phyloP scores from a whole-genome alignment of 2,113 vertebrate species.

The Malurus elegans region DNA sequence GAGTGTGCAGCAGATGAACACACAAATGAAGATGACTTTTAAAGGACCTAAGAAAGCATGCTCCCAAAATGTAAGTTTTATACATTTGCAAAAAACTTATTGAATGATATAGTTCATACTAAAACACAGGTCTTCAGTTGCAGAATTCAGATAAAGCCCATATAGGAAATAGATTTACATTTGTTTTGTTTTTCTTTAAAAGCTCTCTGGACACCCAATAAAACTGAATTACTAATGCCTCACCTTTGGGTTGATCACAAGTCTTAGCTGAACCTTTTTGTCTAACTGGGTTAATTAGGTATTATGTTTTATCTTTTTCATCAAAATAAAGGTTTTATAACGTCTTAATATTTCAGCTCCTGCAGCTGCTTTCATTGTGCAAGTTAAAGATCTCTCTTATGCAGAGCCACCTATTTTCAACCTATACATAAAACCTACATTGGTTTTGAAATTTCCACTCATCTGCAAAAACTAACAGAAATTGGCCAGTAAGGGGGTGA shows the following conservation, averaged over 20 bases:
- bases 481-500: background rate
- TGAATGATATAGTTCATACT: background rate
- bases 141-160: background rate
- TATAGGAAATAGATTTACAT: background rate
- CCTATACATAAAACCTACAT: background rate
- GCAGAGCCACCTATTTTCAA: background rate
- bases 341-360: background rate
- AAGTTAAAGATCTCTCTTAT: background rate
- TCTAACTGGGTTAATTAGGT: background rate
- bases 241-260: background rate
- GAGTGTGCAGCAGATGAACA: background rate
- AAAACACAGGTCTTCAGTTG: background rate
- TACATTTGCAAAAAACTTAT: background rate
- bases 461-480: background rate
- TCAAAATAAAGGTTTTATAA: background rate
- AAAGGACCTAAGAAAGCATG: background rate
- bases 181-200: background rate
- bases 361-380: background rate
- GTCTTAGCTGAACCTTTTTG: background rate
- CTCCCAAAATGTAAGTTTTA: background rate
- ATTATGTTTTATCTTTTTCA: constrained; percentile 5
- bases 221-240: background rate
- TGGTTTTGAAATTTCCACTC: background rate
- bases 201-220: background rate
- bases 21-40: background rate